phyloP scores from a whole-genome alignment of 2,888 invertebrate genomes.

The Ophion costatus region DNA sequence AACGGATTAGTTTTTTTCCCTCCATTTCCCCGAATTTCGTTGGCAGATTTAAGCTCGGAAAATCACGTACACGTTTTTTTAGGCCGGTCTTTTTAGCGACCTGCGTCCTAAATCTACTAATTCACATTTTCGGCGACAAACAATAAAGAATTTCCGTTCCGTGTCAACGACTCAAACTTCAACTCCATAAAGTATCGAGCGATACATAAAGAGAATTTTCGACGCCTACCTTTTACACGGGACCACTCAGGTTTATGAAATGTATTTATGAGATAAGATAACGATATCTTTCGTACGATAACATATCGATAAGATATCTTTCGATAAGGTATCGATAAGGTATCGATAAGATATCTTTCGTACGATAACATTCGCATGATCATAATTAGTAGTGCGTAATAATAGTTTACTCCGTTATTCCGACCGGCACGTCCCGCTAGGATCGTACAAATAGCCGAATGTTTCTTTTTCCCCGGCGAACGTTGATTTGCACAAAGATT shows the following conservation, averaged over 20 bases:
- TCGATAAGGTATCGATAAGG: background rate
- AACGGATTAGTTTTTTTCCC: too few species aligned
- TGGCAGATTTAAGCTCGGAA: too few species aligned
- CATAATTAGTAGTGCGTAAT: background rate
- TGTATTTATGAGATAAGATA: background rate
- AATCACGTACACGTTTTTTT: too few species aligned
- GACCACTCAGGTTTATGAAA: constrained; percentile 8
- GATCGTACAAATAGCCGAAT: background rate
- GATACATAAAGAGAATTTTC: too few species aligned
- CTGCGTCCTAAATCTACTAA: too few species aligned
- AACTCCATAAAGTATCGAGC: too few species aligned
- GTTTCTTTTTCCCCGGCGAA: background rate
- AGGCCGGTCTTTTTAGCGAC: too few species aligned
- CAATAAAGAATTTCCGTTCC: too few species aligned
- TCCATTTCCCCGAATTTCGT: too few species aligned
- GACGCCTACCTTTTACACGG: background rate
- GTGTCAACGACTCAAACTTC: too few species aligned
- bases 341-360: constrained; percentile 2
- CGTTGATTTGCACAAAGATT: background rate
- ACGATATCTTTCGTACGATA: background rate
- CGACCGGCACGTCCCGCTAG: background rate
- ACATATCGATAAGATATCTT: background rate
- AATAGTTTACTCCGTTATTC: background rate
- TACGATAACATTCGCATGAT: background rate
- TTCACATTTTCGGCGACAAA: too few species aligned